Base-by-base conservation (phyloP, 2,888 invertebrate species). In the Erannis defoliaria region DNA sequence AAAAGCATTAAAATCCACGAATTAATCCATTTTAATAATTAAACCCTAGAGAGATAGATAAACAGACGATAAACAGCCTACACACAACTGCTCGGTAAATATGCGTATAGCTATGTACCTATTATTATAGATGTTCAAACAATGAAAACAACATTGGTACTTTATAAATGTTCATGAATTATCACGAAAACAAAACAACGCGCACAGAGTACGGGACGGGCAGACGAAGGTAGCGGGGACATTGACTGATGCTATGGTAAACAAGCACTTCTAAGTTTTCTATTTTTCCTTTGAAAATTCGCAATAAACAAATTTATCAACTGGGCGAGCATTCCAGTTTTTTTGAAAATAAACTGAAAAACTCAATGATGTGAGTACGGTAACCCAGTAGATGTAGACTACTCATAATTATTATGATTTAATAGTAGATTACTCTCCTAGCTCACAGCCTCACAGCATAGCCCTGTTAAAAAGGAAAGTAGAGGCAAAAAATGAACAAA, bases 231-330 rank as follows among this genome's bases (percentile, higher is more conserved):
- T 51, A 51, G 50, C 16, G 9, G 26, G 37, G 26, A 26, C 50
- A 38, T 51, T 51, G 38, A 38, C 50, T 51, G 50, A 16, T 23
- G 21, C 50, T 14, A 51, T 51, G 37, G 38, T 38, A 51, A 51
- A 51, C 50, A 51, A 38, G 5, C 26, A 26, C 18, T 51, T 23
- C 49, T n/a, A 35, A 49, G n/a, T 38, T 38, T 38, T 51, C 37
- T 51, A 37, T 48, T 48, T 49, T 35, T 49, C 21, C 23, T 35
- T 19, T 14, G 14, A 33, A 21, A 33, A 14, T 21, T 19, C 19
- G 21, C 35, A 14, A 33, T 14, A 49, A 35, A 21, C 35, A 35
- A 12, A 5, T 18, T 48, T 48, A 21, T 19, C 48, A 23, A 9
- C 5, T 35, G 14, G 23, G 12, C 8, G n/a, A 19, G 21, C 35